These are phyloP conservation scores for Scaptomyza montana DNA, from an alignment of 1,140 invertebrate species.

Conservation along the genomic window DNA sequence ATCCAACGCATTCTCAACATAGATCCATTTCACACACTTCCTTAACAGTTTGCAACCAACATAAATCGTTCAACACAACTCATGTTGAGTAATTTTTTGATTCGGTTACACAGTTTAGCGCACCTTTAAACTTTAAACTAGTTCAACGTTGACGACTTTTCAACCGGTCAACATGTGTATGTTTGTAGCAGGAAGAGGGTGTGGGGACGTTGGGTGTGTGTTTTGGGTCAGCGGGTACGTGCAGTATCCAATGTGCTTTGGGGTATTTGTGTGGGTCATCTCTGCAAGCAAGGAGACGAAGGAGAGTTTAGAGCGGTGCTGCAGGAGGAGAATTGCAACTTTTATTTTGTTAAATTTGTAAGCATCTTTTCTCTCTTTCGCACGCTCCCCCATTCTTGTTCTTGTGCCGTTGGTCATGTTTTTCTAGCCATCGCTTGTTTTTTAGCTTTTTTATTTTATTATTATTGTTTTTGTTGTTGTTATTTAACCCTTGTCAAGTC, in stretches of 20 bases:
- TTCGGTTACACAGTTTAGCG: constrained; percentile 17
- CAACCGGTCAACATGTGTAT: not conserved
- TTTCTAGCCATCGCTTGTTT: constrained; percentile 9
- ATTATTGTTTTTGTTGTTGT: constrained; percentile 37
- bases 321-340: constrained; percentile 29
- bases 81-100: constrained; percentile 17
- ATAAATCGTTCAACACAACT: constrained; percentile 37
- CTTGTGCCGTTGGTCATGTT: constrained; percentile 39
- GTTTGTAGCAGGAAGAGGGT: no score
- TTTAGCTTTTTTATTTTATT: not conserved
- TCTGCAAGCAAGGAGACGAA: no score
- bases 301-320: not conserved
- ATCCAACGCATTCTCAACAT: not conserved
- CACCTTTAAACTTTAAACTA: constrained; percentile 51
- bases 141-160: constrained; percentile 14
- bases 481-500: constrained; percentile 64
- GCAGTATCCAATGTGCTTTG: constrained; percentile 1
- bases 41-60: constrained; percentile 23
- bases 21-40: constrained; percentile 10
- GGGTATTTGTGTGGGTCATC: constrained; percentile 2
- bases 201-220: not conserved
- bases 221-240: constrained; percentile 13
- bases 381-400: not conserved
- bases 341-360: constrained; percentile 47
- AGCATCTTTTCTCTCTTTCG: constrained; percentile 9